phyloP scores from a whole-genome alignment of 2,797 vertebrate genomes.

The Eutrigla gurnardus region DNA sequence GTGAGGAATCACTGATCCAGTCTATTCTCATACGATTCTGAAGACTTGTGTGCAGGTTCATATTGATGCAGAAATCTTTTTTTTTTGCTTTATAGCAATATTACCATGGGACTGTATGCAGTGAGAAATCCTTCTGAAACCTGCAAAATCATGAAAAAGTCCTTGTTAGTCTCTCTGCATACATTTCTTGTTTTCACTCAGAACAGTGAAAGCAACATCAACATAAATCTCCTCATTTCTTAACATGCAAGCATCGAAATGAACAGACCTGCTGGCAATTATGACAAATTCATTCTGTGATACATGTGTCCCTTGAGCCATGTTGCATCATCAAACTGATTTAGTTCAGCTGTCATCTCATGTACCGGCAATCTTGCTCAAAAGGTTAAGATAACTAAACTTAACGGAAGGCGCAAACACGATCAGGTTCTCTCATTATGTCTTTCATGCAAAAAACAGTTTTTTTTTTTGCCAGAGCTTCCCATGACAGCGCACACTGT shows the following conservation, averaged over 20 bases:
- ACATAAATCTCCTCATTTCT: background rate
- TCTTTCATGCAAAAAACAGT: background rate
- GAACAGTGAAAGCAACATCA: conserved; percentile 14
- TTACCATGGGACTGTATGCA: background rate
- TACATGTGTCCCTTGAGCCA: conserved; percentile 2
- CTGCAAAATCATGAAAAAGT: conserved; percentile 14
- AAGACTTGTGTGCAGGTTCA: background rate
- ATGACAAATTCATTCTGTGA: conserved; percentile 18
- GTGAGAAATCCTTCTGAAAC: background rate
- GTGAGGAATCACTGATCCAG: conserved; percentile 9
- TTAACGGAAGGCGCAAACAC: background rate
- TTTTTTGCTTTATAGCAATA: background rate
- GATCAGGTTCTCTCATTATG: background rate
- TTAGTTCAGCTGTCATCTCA: conserved; percentile 32
- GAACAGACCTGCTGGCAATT: conserved; percentile 9
- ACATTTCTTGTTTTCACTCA: conserved; percentile 9
- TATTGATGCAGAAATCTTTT: background rate
- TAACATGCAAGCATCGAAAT: background rate
- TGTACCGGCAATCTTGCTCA: background rate
- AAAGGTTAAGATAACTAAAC: background rate
- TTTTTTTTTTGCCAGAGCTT: conserved; percentile 2
- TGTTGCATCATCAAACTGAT: conserved; percentile 31
- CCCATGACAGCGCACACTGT: background rate
- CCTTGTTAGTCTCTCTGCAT: background rate
- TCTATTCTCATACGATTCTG: conserved; percentile 3